Percentiles rank a stretch among this genome's conserved stretches.
These are phyloP conservation scores for Neodontobutis hainanensis DNA, from an alignment of 2,113 vertebrate species.

Conservation along the genomic window DNA sequence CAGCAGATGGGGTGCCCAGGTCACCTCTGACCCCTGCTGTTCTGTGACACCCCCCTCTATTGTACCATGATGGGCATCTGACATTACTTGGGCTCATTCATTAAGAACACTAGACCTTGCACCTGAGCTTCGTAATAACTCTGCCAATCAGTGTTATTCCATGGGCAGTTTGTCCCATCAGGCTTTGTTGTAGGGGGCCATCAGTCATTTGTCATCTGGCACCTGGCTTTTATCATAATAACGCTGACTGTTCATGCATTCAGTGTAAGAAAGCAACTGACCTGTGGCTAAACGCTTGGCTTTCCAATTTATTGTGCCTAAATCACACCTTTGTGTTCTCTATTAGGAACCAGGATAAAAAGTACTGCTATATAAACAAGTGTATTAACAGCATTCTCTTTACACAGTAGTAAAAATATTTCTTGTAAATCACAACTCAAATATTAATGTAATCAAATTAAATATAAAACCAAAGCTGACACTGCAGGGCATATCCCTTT, in stretches of 20 bases:
- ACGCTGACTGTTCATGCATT: constrained; percentile 37
- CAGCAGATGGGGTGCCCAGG: constrained; percentile 80
- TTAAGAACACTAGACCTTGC: constrained; percentile 47
- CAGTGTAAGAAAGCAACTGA: constrained; percentile 24
- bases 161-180: constrained; percentile 15
- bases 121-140: constrained; percentile 72
- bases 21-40: constrained; percentile 76
- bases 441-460: no score
- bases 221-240: constrained; percentile 47
- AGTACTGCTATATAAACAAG: no score
- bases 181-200: constrained; percentile 48
- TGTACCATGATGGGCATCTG: constrained; percentile 76
- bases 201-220: constrained; percentile 50
- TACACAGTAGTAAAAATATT: no score
- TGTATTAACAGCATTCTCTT: no score
- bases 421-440: no score
- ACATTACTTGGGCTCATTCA: constrained; percentile 57
- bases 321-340: constrained; percentile 10
- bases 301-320: constrained; percentile 8
- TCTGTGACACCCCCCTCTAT: constrained; percentile 64
- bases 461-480: no score
- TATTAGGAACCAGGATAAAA: neutral
- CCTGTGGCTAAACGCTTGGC: constrained; percentile 37
- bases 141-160: constrained; percentile 67
- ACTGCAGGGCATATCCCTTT: no score